Evolutionary conservation across 2,113 vertebrate genomes (phyloP), one percentile per base, ranked within the genome.

Genomic region (Catharus bicknelli): DNA sequence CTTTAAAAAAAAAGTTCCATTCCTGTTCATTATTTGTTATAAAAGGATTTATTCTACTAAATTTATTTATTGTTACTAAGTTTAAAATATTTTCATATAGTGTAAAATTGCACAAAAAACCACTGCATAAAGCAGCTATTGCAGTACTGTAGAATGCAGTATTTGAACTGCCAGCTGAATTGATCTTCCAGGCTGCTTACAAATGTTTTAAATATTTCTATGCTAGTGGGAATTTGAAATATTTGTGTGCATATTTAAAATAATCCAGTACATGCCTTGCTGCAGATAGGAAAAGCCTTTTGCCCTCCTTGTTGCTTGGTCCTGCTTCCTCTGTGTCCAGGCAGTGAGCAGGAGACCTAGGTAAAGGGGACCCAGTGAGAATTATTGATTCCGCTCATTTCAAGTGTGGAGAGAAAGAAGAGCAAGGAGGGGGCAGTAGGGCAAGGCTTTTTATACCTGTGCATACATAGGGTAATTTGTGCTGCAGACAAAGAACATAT

Each of bases 381-480:
- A 14, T 45, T 29, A 15, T 0, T 0, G 0, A 5, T 72, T 72
- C 32, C 50, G 22, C 40, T 66, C 19, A 2, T 62, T 73, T 66
- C 20, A 11, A 3, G 4, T 20, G 53, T 26, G 62, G 53, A 77
- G 54, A 53, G 23, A 54, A 59, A 40, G 79, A 86, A 48, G n/a
- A 68, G 25, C 18, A n/a, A 59, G 32, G 47, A 70, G 57, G 36
- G 34, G 40, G 36, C 48, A 62, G 23, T n/a, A 62, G 74, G 48
- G 48, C 15, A 13, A 74, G 53, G 50, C 57, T 78, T 9, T 34
- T 34, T 14, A 2, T 59, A 48, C 21, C 26, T 47, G 3, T 54
- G 30, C 2, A 3, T 30, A 15, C 10, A 2, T 16, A 21, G 53
- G 16, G 38, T 63, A 64, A 22, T 48, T 74, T 40, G 43, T 16